A percentile compares a stretch with the other conserved stretches of the same genome.
Evolutionary conservation across 1,140 invertebrate genomes (phyloP).

Genomic region (Cardiocondyla obscurior): DNA sequence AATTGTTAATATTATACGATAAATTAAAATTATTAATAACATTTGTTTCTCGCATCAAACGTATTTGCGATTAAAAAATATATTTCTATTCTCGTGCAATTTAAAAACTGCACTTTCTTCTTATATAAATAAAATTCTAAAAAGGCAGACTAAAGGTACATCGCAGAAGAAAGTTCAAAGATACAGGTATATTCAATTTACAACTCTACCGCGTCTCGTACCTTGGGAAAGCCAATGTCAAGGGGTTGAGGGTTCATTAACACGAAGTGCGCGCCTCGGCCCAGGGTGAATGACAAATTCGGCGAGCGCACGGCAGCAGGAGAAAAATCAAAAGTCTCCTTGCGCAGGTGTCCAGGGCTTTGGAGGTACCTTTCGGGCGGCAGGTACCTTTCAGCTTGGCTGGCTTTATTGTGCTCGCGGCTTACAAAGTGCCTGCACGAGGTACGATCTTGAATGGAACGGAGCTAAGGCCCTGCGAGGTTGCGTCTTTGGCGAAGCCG

Average conservation of each 20-base stretch:
- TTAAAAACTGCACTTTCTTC: background rate
- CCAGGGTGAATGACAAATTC: slow-evolving; percentile 67
- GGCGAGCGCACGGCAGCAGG: slow-evolving; percentile 60
- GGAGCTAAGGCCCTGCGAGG: slow-evolving; percentile 65
- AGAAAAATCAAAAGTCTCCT: slow-evolving; percentile 82
- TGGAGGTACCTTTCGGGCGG: slow-evolving; percentile 72
- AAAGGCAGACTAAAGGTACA: background rate
- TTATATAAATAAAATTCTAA: background rate
- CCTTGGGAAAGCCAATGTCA: slow-evolving; percentile 24
- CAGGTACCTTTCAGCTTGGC: slow-evolving; percentile 78
- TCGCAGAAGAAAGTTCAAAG: background rate
- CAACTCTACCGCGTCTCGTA: slow-evolving; percentile 17
- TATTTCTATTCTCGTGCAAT: background rate
- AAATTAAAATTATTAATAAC: background rate
- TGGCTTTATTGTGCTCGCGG: slow-evolving; percentile 67
- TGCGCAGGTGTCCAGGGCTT: slow-evolving; percentile 76
- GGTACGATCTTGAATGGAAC: slow-evolving; percentile 71
- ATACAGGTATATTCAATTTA: background rate
- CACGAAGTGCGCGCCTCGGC: slow-evolving; percentile 9
- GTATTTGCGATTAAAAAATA: background rate
- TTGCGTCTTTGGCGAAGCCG: slow-evolving; percentile 71
- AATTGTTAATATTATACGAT: background rate
- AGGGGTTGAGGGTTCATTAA: slow-evolving; percentile 47
- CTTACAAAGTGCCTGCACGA: slow-evolving; percentile 73
- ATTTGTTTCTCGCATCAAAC: background rate